Evolutionary conservation across 2,888 invertebrate genomes (phyloP), one percentile per base, ranked within the genome.

Genomic region (Stenotaenia linearis): DNA sequence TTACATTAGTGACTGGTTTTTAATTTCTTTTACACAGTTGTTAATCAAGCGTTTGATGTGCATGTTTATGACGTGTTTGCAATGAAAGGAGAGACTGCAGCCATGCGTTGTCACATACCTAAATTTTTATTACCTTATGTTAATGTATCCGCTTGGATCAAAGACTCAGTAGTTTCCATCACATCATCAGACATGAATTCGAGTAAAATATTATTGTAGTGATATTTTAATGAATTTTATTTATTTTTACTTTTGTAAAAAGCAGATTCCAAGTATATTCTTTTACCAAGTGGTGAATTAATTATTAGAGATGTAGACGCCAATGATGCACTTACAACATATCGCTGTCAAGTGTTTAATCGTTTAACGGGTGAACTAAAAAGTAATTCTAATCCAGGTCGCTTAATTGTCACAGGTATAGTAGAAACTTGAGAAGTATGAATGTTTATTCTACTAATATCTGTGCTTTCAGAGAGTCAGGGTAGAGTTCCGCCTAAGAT

Each of bases 111-210:
- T 87, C 91, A 93, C 86, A 93, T 96, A 84, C 95, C 96, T 61
- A 90, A 92, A 83, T 95, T 93, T 88, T 93, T 94, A 86, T 90
- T 92, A 82, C 95, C 96, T 84, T 93, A 74, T 74, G 74, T 74
- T n/a, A 74, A 28, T n/a, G 74, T 74, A 30, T 30, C 74, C 12
- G 74, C 74, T 30, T 74, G 74, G 74, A 74, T 74, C 74, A 74
- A 74, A 74, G 74, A 74, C 32, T 74, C 74, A 10, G 32, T 94
- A 86, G 93, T 96, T 84, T 91, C 91, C 88, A 91, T 92, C 81
- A 95, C 95, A 40, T 93, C 95, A 78, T 97, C 97, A 97, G 91
- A 94, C 82, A 93, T 93, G 86, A 93, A 94, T 69, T 78, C 80
- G 0, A 78, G 81, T 35, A 82, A 82, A 74, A 82, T 82, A 45